Evolutionary conservation across 1,140 invertebrate genomes (phyloP), one percentile per base, ranked within the genome.

Genomic region (Hyposmocoma kahamanoa): DNA sequence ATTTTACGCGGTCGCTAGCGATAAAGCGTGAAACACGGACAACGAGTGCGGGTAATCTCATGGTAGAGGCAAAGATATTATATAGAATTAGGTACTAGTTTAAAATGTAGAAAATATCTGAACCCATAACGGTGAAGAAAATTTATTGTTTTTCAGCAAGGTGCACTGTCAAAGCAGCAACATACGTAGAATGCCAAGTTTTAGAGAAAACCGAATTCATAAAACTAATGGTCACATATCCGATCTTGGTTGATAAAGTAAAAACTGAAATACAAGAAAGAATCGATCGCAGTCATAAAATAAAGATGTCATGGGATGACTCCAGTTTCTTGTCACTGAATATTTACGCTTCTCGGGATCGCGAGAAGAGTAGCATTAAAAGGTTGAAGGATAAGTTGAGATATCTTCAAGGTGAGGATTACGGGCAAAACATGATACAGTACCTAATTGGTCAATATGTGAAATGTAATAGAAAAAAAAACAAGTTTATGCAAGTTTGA

Each of bases 131-230:
- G 6, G 11, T 6, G 5, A 6, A 28, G 11, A 28, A 6, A 6
- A 6, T 28, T 28, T 3, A 9, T 8, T 15, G n/a, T 34, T 49
- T 74, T 57, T 50, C 63, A 75, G 80, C 82, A 4, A 70, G 83
- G 49, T 84, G 79, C 41, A 85, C 82, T 22, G 79, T 87, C 17
- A 82, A 84, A 72, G 82, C 83, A 5, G 81, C 84, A 11, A 78
- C 79, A 2, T 84, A 84, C 39, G 79, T 81, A 4, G 85, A 87
- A 67, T 83, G 84, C 43, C 82, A 85, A 71, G 69, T 86, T 3
- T 56, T 87, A 24, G 67, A 74, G 44, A 84, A 84, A 49, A 72
- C 67, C 2, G 71, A 78, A 47, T 87, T 87, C 45, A 75, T 83
- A 44, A 73, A 68, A 59, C 52, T 78, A 4, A 86, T 87, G 78